These are phyloP conservation scores for Temnothorax rugatulus DNA, from an alignment of 2,888 invertebrate genomes.

Conservation along the genomic window DNA sequence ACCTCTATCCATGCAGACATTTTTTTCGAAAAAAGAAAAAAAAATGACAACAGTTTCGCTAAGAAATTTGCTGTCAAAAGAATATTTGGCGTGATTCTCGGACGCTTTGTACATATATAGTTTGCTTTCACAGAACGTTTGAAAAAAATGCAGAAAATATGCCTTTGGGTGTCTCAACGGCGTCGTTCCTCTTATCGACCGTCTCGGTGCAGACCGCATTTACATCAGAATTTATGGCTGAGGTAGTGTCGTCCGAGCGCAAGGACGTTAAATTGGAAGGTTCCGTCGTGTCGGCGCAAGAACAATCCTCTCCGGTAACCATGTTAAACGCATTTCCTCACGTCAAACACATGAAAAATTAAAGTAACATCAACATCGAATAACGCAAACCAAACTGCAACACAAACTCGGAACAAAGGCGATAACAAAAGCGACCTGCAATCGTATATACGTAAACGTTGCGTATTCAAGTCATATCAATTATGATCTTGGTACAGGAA, in stretches of 20 bases:
- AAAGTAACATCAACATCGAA: slow-evolving; percentile 61
- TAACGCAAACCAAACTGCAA: slow-evolving; percentile 72
- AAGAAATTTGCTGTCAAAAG: not conserved
- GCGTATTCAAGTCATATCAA: slow-evolving; percentile 33
- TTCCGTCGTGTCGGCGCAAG: slow-evolving; percentile 76
- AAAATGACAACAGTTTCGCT: not conserved
- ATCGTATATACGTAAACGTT: slow-evolving; percentile 12
- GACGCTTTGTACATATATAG: not conserved
- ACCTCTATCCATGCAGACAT: not conserved
- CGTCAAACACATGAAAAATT: slow-evolving; percentile 49
- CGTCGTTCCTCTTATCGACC: slow-evolving; percentile 25
- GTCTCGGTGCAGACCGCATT: slow-evolving; percentile 35
- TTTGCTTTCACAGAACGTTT: not conserved
- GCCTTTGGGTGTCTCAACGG: slow-evolving; percentile 40
- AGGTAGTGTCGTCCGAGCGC: slow-evolving; percentile 69
- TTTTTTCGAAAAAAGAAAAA: not conserved
- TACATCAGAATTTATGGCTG: slow-evolving; percentile 43
- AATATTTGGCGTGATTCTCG: not conserved
- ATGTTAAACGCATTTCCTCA: slow-evolving; percentile 66
- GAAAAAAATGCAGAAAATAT: not conserved
- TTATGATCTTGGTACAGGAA: not conserved
- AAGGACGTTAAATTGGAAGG: slow-evolving; percentile 76
- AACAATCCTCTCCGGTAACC: slow-evolving; percentile 73
- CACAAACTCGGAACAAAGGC: slow-evolving; percentile 64
- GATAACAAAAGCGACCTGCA: slow-evolving; percentile 36